Conservation (phyloP, 2,888 invertebrate genomes). For the Eurytoma adleriae region DNA sequence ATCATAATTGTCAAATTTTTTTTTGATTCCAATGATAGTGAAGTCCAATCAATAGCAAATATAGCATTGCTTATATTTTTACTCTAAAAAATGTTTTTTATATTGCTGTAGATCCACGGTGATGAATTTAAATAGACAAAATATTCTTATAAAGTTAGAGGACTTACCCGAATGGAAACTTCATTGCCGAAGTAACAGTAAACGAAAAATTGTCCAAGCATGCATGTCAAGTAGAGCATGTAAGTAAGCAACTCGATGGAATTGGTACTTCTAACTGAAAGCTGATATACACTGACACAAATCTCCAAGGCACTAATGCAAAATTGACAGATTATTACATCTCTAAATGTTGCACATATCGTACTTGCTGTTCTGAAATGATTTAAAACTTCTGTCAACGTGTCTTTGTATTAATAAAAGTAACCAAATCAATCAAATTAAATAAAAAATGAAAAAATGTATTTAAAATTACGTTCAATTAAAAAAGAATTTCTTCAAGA, state of each 20-base stretch:
- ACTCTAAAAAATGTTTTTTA: slow-evolving; percentile 32
- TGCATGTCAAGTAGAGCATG: slow-evolving; percentile 25
- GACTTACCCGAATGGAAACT: slow-evolving; percentile 26
- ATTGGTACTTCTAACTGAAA: slow-evolving; percentile 2
- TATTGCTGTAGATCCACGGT: background rate
- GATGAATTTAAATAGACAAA: background rate
- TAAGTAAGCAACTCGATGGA: slow-evolving; percentile 9
- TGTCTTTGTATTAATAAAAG: no score
- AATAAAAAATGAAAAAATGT: no score
- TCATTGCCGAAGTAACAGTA: slow-evolving; percentile 49
- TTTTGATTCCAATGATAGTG: slow-evolving; percentile 19
- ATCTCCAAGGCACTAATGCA: slow-evolving; percentile 37
- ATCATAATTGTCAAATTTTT: slow-evolving; percentile 32
- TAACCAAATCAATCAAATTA: no score
- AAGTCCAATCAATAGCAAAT: slow-evolving; percentile 26
- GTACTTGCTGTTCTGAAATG: slow-evolving; percentile 24
- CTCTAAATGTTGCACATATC: slow-evolving; percentile 31
- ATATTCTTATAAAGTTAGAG: background rate
- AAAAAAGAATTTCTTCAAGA: no score
- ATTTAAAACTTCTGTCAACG: no score
- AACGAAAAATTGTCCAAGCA: slow-evolving; percentile 42
- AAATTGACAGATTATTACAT: slow-evolving; percentile 27
- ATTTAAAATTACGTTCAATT: no score
- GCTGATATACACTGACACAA: slow-evolving; percentile 48
- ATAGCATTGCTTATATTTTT: slow-evolving; percentile 1